Evolutionary conservation across 2,113 vertebrate genomes (phyloP), one percentile per base, ranked within the genome.

Genomic region (Hemibates koningsi): DNA sequence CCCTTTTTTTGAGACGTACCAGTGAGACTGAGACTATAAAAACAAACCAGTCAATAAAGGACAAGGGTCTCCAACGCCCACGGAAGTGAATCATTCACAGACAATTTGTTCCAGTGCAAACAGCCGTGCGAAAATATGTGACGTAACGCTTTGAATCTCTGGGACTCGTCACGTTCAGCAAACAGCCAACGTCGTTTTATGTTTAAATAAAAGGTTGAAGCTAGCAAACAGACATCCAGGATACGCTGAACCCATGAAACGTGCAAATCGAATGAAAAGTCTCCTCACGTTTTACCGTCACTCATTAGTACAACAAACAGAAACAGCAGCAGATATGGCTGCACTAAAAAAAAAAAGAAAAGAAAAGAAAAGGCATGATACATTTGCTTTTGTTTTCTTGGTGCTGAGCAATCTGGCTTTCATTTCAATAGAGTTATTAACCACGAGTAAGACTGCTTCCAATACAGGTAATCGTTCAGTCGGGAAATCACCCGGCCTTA

Each of bases 71-170:
- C 41, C 78, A 78, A 88, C 52, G 54, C 45, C 56, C 76, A 86
- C 61, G 50, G 53, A 45, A 68, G 88, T 88, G 84, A 90, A 88
- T 89, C 82, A 90, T 92, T 90, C 53, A 90, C 61, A 73, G 79
- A 84, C 29, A 48, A 41, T 90, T 91, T 41, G 87, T 88, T 87
- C 57, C 4, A 21, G 63, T 10, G 48, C 80, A 90, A 93, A 91
- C 80, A 88, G 19, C 32, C 27, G 16, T 83, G 80, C 59, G 32
- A 79, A 19, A 85, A 82, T 32, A 80, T 61, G 29, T 1, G 48
- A 81, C 6, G 32, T 34, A 78, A 59, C 9, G 12, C 16, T 80
- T 73, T 66, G 38, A 81, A 61, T 73, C 19, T 7, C 34, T 63
- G 4, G 7, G 73, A 85, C 63, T 85, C 2, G 3, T 80, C 57